Base-by-base conservation (phyloP, 1,140 invertebrate species). In the Bombus breviceps region DNA sequence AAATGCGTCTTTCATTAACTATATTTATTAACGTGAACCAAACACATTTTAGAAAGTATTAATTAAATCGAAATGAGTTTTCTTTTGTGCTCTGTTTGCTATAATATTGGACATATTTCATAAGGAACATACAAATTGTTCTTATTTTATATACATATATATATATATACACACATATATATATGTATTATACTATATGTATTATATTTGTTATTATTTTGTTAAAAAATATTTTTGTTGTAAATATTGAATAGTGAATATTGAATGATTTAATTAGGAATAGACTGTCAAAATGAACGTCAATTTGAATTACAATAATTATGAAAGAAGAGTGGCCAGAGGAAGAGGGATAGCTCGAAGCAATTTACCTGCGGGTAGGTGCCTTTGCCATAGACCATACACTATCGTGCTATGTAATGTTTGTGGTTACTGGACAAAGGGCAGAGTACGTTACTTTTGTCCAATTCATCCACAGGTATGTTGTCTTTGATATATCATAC, bases 391-490 rank as follows among this genome's bases (percentile, higher is more conserved):
- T 1, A 88, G 91, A 37, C 82, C 87, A 4, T 71, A 81, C 8
- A 25, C 39, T 28, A 28, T 72, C 5, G 84, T 92, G 13, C 12
- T 91, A 0, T 93, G 91, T 41, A 81, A 68, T 43, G 85, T 87
- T 68, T 92, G 89, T 78, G 92, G 92, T 37, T 86, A 76, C 53
- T 72, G 78, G 10, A 81, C 69, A 39, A 76, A 37, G 18, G 91
- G 91, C n/a, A 81, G 91, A 80, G 66, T 93, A 8, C 77, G 77
- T 39, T 88, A 88, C 53, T 47, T 59, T 10, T 93, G 91, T 75
- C 79, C 86, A 39, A 28, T 83, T 84, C 91, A 93, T 86, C 76
- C 83, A 37, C 83, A 86, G 85, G 92, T 91, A 28, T 43, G 73
- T 68, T 59, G 28, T n/a, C 41, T 77, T 28, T 68, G 3, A 53